Evolutionary conservation across 23 tunicate genomes (phyloP).

Genomic region (Clavelina lepadiformis): DNA sequence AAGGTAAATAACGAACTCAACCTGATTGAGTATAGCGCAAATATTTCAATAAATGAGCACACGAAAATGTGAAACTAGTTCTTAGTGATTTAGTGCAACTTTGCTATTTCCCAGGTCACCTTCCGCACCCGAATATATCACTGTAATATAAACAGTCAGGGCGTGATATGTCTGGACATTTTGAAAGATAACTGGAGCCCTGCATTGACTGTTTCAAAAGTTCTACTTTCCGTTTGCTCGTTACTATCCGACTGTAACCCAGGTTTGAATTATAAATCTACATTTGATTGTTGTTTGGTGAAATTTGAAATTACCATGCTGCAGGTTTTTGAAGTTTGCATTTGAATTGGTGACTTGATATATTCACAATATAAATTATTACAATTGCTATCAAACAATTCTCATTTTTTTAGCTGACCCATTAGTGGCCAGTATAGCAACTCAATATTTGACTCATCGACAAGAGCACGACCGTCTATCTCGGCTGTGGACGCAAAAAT

Average conservation of each 20-base stretch:
- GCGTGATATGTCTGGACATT: conserved; percentile 86
- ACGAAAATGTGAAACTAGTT: background rate
- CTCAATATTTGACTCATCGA: conserved; percentile 74
- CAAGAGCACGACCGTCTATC: conserved; percentile 87
- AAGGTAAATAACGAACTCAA: conserved; percentile 25
- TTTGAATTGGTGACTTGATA: background rate
- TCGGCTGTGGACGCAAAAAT: conserved; percentile 65
- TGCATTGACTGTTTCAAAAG: conserved; percentile 87
- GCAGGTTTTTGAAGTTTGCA: background rate
- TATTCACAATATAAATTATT: background rate
- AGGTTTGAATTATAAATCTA: too few relatives aligned
- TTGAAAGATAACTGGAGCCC: conserved; percentile 98
- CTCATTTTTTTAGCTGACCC: conserved; percentile 65
- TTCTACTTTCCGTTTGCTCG: conserved; percentile 80
- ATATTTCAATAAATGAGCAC: background rate
- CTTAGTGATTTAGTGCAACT: background rate
- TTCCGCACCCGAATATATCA: conserved; percentile 91
- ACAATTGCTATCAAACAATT: background rate
- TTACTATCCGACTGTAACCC: conserved; percentile 92
- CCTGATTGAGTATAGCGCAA: background rate
- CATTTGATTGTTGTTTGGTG: too few relatives aligned
- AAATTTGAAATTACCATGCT: too few relatives aligned
- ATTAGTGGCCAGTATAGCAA: conserved; percentile 83
- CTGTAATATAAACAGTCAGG: conserved; percentile 92
- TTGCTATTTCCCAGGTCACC: conserved; percentile 45